These are phyloP conservation scores for Geophilus truncorum DNA, from an alignment of 2,888 invertebrate genomes.

Conservation along the genomic window DNA sequence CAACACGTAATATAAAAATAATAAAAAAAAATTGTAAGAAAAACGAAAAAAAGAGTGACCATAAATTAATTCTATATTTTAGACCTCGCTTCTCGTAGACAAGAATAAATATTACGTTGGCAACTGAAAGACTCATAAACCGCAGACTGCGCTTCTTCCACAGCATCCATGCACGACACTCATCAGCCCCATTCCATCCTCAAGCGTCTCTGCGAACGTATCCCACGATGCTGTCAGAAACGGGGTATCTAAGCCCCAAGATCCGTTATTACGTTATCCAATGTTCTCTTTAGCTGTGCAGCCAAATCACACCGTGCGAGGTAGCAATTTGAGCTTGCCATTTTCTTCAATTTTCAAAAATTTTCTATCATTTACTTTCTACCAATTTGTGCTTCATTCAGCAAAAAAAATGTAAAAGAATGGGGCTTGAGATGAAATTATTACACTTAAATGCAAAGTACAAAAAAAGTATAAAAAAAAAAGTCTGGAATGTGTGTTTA, in stretches of 20 bases:
- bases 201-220: neutral
- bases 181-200: neutral
- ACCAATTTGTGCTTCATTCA: neutral
- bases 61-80: conserved; percentile 1
- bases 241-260: neutral
- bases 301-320: conserved; percentile 1
- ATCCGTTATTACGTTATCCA: conserved; percentile 21
- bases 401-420: neutral
- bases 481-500: too few species aligned
- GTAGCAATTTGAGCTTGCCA: neutral
- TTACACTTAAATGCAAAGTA: too few species aligned
- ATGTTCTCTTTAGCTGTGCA: neutral
- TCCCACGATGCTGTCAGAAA: neutral
- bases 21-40: neutral
- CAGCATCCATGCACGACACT: neutral
- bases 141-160: neutral
- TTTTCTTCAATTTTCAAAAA: conserved; percentile 7
- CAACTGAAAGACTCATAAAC: conserved; percentile 20
- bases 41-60: neutral
- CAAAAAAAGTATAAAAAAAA: too few species aligned
- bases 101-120: neutral
- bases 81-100: neutral
- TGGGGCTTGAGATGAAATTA: too few species aligned
- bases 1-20: conserved; percentile 34
- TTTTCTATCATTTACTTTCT: neutral